Base-by-base conservation (phyloP, 2,888 invertebrate species). In the Thecophora atra region DNA sequence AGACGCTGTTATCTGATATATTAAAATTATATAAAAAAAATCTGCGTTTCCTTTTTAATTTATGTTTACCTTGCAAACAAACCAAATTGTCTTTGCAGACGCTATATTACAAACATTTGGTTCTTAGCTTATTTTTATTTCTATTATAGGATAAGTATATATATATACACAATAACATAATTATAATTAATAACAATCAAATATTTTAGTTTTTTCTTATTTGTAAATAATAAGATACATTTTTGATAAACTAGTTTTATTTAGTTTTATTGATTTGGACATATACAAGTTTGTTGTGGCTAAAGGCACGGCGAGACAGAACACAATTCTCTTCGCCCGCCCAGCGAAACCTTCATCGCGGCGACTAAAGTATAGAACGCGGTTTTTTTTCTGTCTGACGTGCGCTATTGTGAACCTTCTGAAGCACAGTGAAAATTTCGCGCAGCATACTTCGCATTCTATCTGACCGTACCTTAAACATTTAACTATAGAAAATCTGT, bases 101-200 rank as follows among this genome's bases (percentile, higher is more conserved):
- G 11, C 5, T 19, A 21, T 24, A 54, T 28, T 13, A 58, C 26
- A 58, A 28, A 68, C 44, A 47, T 52, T 44, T 44, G 52, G 30
- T 56, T 67, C 24, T 42, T 37, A 42, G 42, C 21, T 70, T 51
- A 8, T 44, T 70, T 70, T 69, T 69, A 26, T 69, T 58, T 58
- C 17, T 69, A 52, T n/a, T 63, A 37, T 63, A 63, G 62, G 51
- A 62, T 70, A 70, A 51, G 52, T 26, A 70, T 70, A 63, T 51
- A 52, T 63, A 37, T 67, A 54, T 67, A 67, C 42, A 52, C 54
- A 67, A 37, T 70, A 70, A 70, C 70, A 70, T 70, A 70, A 70
- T 70, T 70, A 70, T 54, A 70, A 70, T 70, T 62, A 70, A 70
- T 70, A 70, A 70, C 70, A 63, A 70, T 70, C 63, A 70, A 62